Conservation (phyloP, 2,113 vertebrate genomes). For the Ophiodon elongatus region DNA sequence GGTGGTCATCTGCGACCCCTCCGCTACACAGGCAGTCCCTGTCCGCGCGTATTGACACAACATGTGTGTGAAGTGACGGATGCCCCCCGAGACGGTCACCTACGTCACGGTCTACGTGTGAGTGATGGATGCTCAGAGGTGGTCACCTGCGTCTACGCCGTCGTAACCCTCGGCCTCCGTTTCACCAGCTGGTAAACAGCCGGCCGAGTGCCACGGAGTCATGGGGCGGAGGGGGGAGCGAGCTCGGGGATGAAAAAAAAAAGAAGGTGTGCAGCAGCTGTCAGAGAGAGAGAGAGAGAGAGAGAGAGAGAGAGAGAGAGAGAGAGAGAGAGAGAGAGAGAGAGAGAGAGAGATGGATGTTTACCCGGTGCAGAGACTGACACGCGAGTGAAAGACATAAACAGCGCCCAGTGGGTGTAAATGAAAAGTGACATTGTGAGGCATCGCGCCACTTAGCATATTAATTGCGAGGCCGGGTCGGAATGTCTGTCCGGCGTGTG, state of each 20-base stretch:
- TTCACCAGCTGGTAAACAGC: constrained; percentile 62
- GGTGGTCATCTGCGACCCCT: constrained; percentile 65
- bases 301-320: too few relatives aligned
- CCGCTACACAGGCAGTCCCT: constrained; percentile 52
- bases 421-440: constrained; percentile 80
- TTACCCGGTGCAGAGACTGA: constrained; percentile 55
- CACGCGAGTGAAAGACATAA: constrained; percentile 62
- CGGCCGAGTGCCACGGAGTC: constrained; percentile 28
- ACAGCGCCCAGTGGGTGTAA: constrained; percentile 54
- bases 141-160: constrained; percentile 53
- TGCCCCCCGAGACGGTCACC: constrained; percentile 32
- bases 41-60: constrained; percentile 56
- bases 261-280: constrained; percentile 55
- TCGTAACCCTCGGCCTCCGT: constrained; percentile 13
- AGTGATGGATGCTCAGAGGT: constrained; percentile 57
- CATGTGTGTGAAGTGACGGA: constrained; percentile 57
- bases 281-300: constrained; percentile 51
- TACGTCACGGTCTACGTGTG: constrained; percentile 37
- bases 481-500: constrained; percentile 48
- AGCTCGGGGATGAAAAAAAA: constrained; percentile 11
- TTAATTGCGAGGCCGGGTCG: constrained; percentile 57
- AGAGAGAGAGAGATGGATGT: constrained; percentile 17
- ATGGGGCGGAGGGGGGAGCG: not conserved
- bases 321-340: too few relatives aligned
- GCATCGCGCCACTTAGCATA: constrained; percentile 67